These are phyloP conservation scores for Halcyon leucocephala DNA, from an alignment of 2,797 vertebrate species.

Conservation along the genomic window DNA sequence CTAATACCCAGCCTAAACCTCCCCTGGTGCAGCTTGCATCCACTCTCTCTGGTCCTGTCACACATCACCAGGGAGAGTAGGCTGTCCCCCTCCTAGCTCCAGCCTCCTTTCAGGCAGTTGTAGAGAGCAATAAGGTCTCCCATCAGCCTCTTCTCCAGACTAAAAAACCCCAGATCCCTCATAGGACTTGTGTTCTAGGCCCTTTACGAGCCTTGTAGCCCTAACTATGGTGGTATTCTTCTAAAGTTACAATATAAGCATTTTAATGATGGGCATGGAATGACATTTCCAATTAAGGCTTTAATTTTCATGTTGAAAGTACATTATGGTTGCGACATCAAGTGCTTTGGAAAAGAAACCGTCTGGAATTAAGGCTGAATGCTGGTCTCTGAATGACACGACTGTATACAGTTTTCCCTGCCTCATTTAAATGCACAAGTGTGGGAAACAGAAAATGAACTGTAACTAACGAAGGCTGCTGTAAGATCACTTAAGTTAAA, in stretches of 20 bases:
- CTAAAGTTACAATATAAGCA: not conserved
- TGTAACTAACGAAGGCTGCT: not conserved
- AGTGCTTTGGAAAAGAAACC: not conserved
- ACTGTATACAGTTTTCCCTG: not conserved
- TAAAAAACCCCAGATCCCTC: no score
- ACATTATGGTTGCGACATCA: not conserved
- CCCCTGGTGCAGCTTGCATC: no score
- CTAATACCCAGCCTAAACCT: no score
- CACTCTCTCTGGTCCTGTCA: no score
- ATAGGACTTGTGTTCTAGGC: no score
- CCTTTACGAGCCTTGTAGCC: no score
- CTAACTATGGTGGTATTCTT: not conserved
- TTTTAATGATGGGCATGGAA: not conserved
- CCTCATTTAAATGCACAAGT: not conserved
- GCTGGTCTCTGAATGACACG: not conserved
- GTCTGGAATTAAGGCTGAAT: not conserved
- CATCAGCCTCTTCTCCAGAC: no score
- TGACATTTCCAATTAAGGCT: not conserved
- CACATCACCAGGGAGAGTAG: no score
- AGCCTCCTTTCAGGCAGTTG: no score
- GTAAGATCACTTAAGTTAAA: not conserved
- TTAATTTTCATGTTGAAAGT: conserved; percentile 15
- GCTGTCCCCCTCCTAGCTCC: no score
- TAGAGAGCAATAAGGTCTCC: no score
- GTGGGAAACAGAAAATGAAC: not conserved